A percentile compares a stretch with the other conserved stretches of the same genome.
Evolutionary conservation across 64 coral and sea anemone species (phyloP).

Genomic region (Astreopora myriophthalma): DNA sequence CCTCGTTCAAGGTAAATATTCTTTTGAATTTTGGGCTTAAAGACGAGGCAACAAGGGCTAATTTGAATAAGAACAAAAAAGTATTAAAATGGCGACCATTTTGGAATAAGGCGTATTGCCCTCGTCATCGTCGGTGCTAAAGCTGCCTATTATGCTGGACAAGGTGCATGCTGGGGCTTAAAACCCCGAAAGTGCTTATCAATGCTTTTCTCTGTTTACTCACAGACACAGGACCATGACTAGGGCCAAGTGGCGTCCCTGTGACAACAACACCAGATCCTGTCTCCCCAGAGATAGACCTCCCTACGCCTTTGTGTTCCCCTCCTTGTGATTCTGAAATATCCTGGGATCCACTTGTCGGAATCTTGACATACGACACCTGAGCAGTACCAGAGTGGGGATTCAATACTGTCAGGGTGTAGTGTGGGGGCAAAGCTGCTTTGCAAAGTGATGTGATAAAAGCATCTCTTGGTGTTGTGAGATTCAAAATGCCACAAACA

Average conservation of each 20-base stretch:
- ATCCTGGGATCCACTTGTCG: slow-evolving; percentile 36
- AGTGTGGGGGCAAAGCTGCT: slow-evolving; percentile 90
- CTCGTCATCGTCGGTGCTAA: too few relatives aligned
- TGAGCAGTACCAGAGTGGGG: slow-evolving; percentile 90
- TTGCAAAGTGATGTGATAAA: slow-evolving; percentile 98
- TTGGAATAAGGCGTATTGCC: too few relatives aligned
- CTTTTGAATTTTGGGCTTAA: too few relatives aligned
- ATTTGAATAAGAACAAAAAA: too few relatives aligned
- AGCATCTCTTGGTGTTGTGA: slow-evolving; percentile 91
- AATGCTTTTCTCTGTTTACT: not conserved
- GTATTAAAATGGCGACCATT: too few relatives aligned
- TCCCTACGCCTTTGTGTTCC: slow-evolving; percentile 19
- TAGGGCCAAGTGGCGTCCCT: slow-evolving; percentile 75
- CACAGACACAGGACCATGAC: slow-evolving; percentile 95
- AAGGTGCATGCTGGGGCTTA: too few relatives aligned
- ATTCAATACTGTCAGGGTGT: slow-evolving; percentile 90
- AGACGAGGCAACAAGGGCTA: too few relatives aligned
- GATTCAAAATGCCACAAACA: slow-evolving; percentile 81
- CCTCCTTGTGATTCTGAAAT: slow-evolving; percentile 62
- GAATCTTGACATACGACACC: slow-evolving; percentile 77
- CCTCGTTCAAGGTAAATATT: too few relatives aligned
- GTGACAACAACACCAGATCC: slow-evolving; percentile 80
- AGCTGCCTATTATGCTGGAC: too few relatives aligned
- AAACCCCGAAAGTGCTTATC: too few relatives aligned
- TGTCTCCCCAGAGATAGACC: slow-evolving; percentile 28